Base-by-base conservation (phyloP, 2,888 invertebrate genomes). In the Neelides folsomi region DNA sequence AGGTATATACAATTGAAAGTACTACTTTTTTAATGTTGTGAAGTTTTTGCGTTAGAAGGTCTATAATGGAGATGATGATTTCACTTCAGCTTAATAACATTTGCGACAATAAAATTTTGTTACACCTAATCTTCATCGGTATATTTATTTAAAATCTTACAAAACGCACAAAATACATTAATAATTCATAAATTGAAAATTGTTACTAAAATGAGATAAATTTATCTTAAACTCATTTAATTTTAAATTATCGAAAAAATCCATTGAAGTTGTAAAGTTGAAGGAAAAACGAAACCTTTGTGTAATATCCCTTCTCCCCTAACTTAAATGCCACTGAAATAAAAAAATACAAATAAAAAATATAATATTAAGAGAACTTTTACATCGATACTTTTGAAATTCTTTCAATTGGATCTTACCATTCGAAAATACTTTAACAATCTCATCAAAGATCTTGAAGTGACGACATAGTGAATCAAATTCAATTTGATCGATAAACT, bases 181-280 rank as follows among this genome's bases (percentile, higher is more conserved):
- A 27, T 27, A 27, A 3, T 27, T 27, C 27, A 27, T 27, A 27
- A 7, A 5, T 27, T 27, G 27, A 5, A 27, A 27, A 27, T n/a
- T n/a, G n/a, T n/a, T n/a, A 27, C 27, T 3, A 27, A 27, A 7
- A 27, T 27, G 27, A 5, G 7, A 27, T 5, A 27, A 27, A 5
- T 27, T 27, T 27, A 27, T 27, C 27, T 27, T 35, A 8, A 1
- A n/a, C 42, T 53, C 38, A 2, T 45, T 49, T 10, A 41, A 1
- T 6, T 19, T 2, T 13, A 47, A 15, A 18, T 9, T 20, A 34
- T 19, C 44, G 47, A 44, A 55, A 62, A 47, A 53, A 64, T 20
- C 49, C 56, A 38, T 62, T 64, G 47, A 64, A 64, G 41, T 64
- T 60, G 43, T 60, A 60, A 1, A 60, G 54, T 35, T 64, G 57